Evolutionary conservation across 2,888 invertebrate species (phyloP).

Genomic region (Agapostemon virescens): DNA sequence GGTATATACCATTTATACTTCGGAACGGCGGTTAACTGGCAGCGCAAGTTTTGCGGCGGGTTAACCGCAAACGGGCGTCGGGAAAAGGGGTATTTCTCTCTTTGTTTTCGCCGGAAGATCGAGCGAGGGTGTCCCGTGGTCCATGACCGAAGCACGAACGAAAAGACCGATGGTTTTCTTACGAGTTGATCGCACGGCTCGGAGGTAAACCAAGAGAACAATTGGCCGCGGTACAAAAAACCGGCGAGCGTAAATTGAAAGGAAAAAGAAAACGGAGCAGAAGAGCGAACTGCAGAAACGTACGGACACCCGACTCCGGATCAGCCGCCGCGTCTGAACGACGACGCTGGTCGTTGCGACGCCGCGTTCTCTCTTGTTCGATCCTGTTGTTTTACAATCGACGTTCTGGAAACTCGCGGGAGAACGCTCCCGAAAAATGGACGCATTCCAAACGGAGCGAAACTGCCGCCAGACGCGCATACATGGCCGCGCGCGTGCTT

Average conservation of each 20-base stretch:
- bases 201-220: slow-evolving; percentile 21
- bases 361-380: slow-evolving; percentile 7
- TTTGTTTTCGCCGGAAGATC: neutral
- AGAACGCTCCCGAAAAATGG: slow-evolving; percentile 52
- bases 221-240: slow-evolving; percentile 27
- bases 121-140: neutral
- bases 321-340: slow-evolving; percentile 37
- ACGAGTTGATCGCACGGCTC: neutral
- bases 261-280: slow-evolving; percentile 15
- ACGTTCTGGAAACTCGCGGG: slow-evolving; percentile 27
- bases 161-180: slow-evolving; percentile 17
- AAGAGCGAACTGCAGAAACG: slow-evolving; percentile 20
- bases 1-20: neutral
- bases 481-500: neutral
- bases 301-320: slow-evolving; percentile 40
- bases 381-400: slow-evolving; percentile 51
- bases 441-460: slow-evolving; percentile 50
- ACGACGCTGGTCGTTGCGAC: slow-evolving; percentile 33
- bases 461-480: slow-evolving; percentile 24
- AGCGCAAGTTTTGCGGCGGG: neutral
- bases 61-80: neutral
- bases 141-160: neutral
- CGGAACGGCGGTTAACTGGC: neutral
- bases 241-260: slow-evolving; percentile 49
- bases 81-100: neutral